Evolutionary conservation across 2,888 invertebrate species (phyloP).

Genomic region (Mythimna impura): DNA sequence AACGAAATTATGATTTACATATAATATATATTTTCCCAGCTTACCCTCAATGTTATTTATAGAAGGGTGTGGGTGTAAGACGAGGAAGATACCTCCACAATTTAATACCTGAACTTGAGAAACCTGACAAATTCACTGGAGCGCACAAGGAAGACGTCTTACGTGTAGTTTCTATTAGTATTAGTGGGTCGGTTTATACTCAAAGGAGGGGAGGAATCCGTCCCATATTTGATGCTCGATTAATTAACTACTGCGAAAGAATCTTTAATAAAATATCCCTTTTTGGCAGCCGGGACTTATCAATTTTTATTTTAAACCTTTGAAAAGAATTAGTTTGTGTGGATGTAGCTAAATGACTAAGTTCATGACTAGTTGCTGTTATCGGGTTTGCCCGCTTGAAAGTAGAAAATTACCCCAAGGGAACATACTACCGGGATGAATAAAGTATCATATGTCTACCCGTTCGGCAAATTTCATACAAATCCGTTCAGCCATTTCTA

Average conservation of each 20-base stretch:
- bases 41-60: conserved; percentile 52
- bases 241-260: conserved; percentile 27
- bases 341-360: conserved; percentile 11
- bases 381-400: too few relatives aligned
- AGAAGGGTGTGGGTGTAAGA: conserved; percentile 47
- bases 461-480: too few relatives aligned
- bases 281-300: background rate
- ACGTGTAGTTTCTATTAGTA: conserved; percentile 23
- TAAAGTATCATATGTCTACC: too few relatives aligned
- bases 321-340: conserved; percentile 28
- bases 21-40: conserved; percentile 40
- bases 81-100: conserved; percentile 28
- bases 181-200: conserved; percentile 13
- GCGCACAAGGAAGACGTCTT: conserved; percentile 17
- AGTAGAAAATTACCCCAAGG: too few relatives aligned
- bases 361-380: background rate
- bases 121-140: conserved; percentile 46
- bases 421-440: too few relatives aligned
- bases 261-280: conserved; percentile 1
- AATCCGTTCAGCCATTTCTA: too few relatives aligned
- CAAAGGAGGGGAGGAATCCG: conserved; percentile 14
- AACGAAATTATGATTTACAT: conserved; percentile 38
- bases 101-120: conserved; percentile 47
- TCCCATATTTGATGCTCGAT: conserved; percentile 8
- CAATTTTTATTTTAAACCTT: conserved; percentile 23